These are phyloP conservation scores for Equus przewalskii DNA, from an alignment of 2,113 vertebrate species.

Conservation along the genomic window DNA sequence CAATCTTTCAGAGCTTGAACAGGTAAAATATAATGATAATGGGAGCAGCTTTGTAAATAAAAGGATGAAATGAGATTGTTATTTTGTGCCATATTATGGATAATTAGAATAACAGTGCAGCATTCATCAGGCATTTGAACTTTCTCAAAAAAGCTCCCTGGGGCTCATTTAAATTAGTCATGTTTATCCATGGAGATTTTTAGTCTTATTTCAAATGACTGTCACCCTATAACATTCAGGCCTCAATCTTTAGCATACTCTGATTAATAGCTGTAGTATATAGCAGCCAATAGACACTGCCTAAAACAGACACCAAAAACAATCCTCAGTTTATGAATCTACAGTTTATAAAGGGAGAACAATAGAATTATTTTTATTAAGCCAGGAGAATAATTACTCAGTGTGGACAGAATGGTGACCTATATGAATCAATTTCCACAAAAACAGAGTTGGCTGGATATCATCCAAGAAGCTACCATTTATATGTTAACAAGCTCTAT, in stretches of 20 bases:
- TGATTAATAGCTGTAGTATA: conserved; percentile 46
- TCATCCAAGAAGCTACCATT: not conserved
- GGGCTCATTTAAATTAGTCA: conserved; percentile 72
- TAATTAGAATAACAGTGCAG: conserved; percentile 75
- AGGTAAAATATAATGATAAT: conserved; percentile 85
- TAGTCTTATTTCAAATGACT: conserved; percentile 67
- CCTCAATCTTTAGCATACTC: conserved; percentile 31
- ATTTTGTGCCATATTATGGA: conserved; percentile 81
- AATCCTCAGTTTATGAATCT: conserved; percentile 3
- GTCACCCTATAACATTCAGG: conserved; percentile 15
- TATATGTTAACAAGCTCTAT: conserved; percentile 40
- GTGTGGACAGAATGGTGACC: not conserved
- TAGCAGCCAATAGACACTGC: not conserved
- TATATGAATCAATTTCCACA: conserved; percentile 30
- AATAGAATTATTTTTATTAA: conserved; percentile 5
- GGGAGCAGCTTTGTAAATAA: conserved; percentile 87
- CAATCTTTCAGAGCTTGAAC: conserved; percentile 81
- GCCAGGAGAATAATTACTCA: not conserved
- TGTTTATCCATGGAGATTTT: conserved; percentile 69
- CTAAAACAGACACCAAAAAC: not conserved
- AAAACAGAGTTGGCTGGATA: conserved; percentile 21
- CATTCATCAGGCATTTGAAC: conserved; percentile 73
- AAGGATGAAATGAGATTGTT: conserved; percentile 86
- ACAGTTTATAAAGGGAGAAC: not conserved
- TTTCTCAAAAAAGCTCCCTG: conserved; percentile 71